Percentiles rank a stretch among this genome's conserved stretches.
phyloP scores from a whole-genome alignment of 1,140 invertebrate species.

The Berghia stephanieae region DNA sequence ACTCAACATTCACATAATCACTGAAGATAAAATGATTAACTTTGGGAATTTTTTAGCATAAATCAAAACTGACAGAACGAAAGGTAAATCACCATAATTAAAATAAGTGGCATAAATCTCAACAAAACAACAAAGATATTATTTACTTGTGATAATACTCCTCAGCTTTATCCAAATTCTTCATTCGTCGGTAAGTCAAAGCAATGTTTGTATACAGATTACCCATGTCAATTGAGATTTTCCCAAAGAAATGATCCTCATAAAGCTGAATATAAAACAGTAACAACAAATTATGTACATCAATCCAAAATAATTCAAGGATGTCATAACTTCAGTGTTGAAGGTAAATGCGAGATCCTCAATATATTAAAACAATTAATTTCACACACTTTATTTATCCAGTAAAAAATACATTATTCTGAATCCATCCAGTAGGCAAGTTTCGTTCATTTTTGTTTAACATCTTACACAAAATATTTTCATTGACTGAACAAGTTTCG shows the following conservation, averaged over 20 bases:
- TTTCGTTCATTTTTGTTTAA: no score
- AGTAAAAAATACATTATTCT: no score
- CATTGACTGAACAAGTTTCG: no score
- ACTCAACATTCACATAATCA: not conserved
- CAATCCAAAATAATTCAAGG: no score
- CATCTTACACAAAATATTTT: no score
- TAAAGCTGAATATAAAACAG: no score
- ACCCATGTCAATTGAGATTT: slow-evolving; percentile 33
- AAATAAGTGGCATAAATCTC: not conserved
- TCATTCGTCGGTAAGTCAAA: slow-evolving; percentile 34
- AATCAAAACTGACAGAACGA: not conserved
- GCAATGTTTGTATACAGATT: slow-evolving; percentile 37
- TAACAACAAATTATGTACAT: no score
- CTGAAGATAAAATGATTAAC: not conserved
- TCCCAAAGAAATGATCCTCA: slow-evolving; percentile 37
- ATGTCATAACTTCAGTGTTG: no score
- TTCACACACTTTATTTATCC: no score
- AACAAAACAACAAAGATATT: not conserved
- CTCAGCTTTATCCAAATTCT: slow-evolving; percentile 34
- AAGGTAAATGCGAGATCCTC: no score
- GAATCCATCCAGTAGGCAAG: no score
- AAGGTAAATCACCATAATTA: not conserved
- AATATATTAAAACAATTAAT: no score
- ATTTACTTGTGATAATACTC: slow-evolving; percentile 37
- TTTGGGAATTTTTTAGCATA: not conserved